Percentiles rank a stretch among this genome's conserved stretches.
These are phyloP conservation scores for Drosophila quinaria DNA, from an alignment of 2,888 invertebrate genomes.

Conservation along the genomic window DNA sequence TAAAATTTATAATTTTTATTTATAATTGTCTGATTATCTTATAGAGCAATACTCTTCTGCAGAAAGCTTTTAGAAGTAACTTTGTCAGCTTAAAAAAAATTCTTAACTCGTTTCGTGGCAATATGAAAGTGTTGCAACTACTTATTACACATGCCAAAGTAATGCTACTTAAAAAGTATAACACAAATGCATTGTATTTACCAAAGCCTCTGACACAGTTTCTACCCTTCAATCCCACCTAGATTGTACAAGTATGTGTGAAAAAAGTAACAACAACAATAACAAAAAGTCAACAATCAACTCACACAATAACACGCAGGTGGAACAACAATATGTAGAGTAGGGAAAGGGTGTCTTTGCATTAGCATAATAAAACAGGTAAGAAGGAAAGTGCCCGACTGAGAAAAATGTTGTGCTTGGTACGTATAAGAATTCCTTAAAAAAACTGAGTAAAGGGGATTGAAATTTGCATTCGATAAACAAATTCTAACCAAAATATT, in stretches of 20 bases:
- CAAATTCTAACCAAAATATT: background rate
- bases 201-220: constrained; percentile 71
- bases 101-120: background rate
- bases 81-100: background rate
- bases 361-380: constrained; percentile 70
- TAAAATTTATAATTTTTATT: background rate
- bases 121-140: constrained; percentile 20
- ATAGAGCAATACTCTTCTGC: background rate
- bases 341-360: constrained; percentile 25
- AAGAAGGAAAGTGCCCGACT: constrained; percentile 15
- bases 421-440: background rate
- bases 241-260: constrained; percentile 24
- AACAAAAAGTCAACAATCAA: constrained; percentile 38
- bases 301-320: constrained; percentile 47
- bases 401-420: background rate
- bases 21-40: background rate
- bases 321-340: background rate
- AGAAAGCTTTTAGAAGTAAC: background rate
- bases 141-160: constrained; percentile 19
- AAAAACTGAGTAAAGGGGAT: background rate
- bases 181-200: constrained; percentile 65
- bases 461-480: constrained; percentile 2
- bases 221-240: constrained; percentile 27
- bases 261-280: constrained; percentile 17
- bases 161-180: constrained; percentile 73